A percentile compares a stretch with the other conserved stretches of the same genome.
Conservation (phyloP, 2,797 vertebrate genomes). For the Caiman crocodilus region DNA sequence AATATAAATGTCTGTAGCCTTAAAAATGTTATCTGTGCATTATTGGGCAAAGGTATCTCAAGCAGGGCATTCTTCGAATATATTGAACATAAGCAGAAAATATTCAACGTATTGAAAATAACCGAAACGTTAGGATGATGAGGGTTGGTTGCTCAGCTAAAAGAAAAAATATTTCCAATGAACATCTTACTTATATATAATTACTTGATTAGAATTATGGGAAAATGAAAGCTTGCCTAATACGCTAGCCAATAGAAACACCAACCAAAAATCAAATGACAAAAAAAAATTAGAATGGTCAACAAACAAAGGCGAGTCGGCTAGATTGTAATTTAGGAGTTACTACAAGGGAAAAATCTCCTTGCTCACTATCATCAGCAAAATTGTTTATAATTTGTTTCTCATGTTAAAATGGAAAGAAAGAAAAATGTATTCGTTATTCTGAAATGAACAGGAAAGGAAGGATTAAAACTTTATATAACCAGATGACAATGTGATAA, state of each 20-base stretch:
- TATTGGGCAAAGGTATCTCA: not conserved
- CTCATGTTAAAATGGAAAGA: not conserved
- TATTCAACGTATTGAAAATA: not conserved
- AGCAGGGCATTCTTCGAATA: constrained; percentile 2
- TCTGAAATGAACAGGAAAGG: not conserved
- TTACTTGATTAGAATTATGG: not conserved
- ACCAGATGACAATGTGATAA: constrained; percentile 43
- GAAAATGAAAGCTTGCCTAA: constrained; percentile 21
- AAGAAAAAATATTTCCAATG: constrained; percentile 1
- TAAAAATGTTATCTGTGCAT: constrained; percentile 12
- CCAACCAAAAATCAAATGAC: constrained; percentile 10
- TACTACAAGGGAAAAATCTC: not conserved
- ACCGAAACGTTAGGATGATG: not conserved
- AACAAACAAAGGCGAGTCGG: not conserved
- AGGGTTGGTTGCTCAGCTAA: not conserved
- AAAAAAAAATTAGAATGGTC: not conserved
- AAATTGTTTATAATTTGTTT: not conserved
- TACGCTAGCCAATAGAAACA: not conserved
- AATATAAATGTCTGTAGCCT: constrained; percentile 15
- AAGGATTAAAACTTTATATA: not conserved
- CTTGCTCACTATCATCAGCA: constrained; percentile 13
- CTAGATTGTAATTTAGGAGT: constrained; percentile 4
- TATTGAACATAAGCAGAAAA: not conserved
- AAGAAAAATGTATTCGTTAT: not conserved
- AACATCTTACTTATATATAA: constrained; percentile 10